A percentile compares a stretch with the other conserved stretches of the same genome.
phyloP scores from a whole-genome alignment of 1,140 invertebrate genomes.

The Cyclargus thomasi region DNA sequence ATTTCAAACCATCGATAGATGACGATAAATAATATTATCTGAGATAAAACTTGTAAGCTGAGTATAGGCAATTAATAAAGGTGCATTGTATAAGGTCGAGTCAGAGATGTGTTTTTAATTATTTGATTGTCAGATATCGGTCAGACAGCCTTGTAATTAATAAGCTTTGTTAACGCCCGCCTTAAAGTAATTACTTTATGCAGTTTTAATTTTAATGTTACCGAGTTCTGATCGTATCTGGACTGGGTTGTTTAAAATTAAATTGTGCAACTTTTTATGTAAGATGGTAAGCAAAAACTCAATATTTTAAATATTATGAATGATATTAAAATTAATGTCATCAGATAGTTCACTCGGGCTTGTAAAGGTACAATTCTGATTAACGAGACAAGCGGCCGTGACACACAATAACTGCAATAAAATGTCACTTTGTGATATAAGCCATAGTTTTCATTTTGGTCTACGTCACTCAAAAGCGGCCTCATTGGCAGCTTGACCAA shows the following conservation, averaged over 20 bases:
- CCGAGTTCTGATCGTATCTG: neutral
- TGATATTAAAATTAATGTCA: too few species aligned
- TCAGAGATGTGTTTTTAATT: slow-evolving; percentile 60
- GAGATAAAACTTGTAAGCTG: too few species aligned
- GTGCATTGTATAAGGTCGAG: neutral
- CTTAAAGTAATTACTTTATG: slow-evolving; percentile 56
- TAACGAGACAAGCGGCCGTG: too few species aligned
- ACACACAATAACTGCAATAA: too few species aligned
- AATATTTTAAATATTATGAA: neutral
- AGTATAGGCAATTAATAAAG: neutral
- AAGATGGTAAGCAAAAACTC: neutral
- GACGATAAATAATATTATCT: too few species aligned
- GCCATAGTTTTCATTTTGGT: too few species aligned
- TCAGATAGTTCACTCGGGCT: too few species aligned
- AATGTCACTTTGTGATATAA: too few species aligned
- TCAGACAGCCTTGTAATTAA: slow-evolving; percentile 50
- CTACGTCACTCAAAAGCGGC: too few species aligned
- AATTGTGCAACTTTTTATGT: neutral
- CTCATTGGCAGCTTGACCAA: too few species aligned
- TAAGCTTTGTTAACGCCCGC: slow-evolving; percentile 56
- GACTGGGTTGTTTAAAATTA: neutral
- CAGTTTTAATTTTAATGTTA: slow-evolving; percentile 48
- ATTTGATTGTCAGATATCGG: slow-evolving; percentile 67
- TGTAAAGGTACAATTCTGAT: too few species aligned
- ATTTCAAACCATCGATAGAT: too few species aligned